Evolutionary conservation across 1,140 invertebrate species (phyloP).

Genomic region (Odontomachus brunneus): DNA sequence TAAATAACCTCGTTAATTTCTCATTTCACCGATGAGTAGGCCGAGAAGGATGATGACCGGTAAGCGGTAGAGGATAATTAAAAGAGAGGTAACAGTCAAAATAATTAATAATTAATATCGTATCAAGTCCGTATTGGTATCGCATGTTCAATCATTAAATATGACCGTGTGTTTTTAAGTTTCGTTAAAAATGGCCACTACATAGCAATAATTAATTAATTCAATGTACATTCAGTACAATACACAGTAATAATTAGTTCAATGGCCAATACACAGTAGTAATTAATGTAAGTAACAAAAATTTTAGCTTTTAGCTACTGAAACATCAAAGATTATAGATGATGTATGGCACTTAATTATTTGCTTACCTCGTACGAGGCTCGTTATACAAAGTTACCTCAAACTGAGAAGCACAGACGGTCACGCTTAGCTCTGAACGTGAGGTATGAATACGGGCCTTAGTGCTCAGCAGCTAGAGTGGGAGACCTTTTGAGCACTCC

Average conservation of each 20-base stretch:
- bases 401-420: no score
- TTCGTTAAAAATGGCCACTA: neutral
- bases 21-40: neutral
- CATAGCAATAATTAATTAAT: no score
- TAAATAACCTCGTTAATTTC: neutral
- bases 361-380: no score
- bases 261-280: no score
- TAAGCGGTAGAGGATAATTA: neutral
- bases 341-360: neutral
- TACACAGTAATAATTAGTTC: no score
- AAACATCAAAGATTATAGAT: neutral
- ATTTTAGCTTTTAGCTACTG: neutral
- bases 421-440: no score
- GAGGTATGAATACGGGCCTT: slow-evolving; percentile 1
- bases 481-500: neutral
- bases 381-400: no score
- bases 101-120: no score
- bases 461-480: neutral
- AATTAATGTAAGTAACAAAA: no score
- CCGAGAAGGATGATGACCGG: neutral
- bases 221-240: no score
- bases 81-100: neutral
- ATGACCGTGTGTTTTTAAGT: neutral
- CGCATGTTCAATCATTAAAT: neutral
- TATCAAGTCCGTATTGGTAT: neutral